Conservation (phyloP, 2,888 invertebrate genomes). For the Netelia melanura region DNA sequence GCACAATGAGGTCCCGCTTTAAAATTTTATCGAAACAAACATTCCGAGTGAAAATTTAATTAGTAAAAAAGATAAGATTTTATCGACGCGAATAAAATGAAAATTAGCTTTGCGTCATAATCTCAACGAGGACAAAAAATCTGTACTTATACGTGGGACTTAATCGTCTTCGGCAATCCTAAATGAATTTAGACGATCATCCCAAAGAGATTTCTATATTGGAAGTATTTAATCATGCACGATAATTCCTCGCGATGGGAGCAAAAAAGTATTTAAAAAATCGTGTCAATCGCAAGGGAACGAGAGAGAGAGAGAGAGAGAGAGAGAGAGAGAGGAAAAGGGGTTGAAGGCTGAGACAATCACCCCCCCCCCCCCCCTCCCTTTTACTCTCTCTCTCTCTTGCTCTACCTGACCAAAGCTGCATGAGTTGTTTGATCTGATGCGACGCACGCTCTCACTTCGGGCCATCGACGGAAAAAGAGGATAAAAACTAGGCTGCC, state of each 20-base stretch:
- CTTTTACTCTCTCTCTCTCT: slow-evolving; percentile 24
- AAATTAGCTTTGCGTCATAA: no score
- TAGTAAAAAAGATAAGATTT: no score
- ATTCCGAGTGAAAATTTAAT: no score
- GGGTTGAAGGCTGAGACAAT: slow-evolving; percentile 47
- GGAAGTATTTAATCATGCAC: not conserved
- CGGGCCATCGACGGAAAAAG: slow-evolving; percentile 48
- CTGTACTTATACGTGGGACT: not conserved
- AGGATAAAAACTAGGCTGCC: slow-evolving; percentile 61
- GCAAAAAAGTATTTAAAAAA: not conserved
- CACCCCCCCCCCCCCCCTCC: not conserved
- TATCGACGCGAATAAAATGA: no score
- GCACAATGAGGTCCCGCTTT: no score
- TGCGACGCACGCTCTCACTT: slow-evolving; percentile 51
- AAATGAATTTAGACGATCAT: not conserved
- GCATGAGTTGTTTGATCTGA: slow-evolving; percentile 36
- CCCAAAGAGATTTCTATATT: not conserved
- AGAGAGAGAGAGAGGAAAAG: slow-evolving; percentile 57
- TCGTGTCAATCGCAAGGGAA: slow-evolving; percentile 2
- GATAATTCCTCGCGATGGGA: slow-evolving; percentile 6
- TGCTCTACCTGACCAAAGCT: not conserved
- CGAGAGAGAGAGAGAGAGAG: slow-evolving; percentile 59
- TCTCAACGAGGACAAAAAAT: not conserved
- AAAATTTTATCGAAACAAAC: no score
- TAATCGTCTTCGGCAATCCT: not conserved